A percentile compares a stretch with the other conserved stretches of the same genome.
phyloP scores from a whole-genome alignment of 2,113 vertebrate species.

The Trinectes maculatus region DNA sequence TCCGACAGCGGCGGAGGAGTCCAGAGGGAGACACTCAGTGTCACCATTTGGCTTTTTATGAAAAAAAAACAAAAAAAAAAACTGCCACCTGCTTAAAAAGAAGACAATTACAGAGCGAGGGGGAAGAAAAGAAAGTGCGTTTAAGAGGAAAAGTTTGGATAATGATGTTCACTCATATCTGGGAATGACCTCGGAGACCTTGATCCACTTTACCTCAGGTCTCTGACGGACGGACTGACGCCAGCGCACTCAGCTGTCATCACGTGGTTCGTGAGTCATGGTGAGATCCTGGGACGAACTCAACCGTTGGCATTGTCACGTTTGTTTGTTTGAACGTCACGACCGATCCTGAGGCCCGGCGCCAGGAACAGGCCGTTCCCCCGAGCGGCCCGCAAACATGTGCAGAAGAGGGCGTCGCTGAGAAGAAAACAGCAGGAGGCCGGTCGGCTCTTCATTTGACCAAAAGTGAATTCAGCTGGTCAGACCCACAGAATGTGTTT shows the following conservation, averaged over 20 bases:
- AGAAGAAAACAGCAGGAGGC: slow-evolving; percentile 43
- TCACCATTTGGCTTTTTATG: slow-evolving; percentile 58
- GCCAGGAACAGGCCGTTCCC: slow-evolving; percentile 79
- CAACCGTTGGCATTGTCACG: no score
- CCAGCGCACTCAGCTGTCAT: slow-evolving; percentile 36
- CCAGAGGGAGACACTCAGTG: slow-evolving; percentile 64
- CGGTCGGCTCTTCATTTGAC: slow-evolving; percentile 32
- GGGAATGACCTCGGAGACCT: slow-evolving; percentile 42
- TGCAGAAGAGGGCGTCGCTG: slow-evolving; percentile 35
- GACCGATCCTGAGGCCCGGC: slow-evolving; percentile 39
- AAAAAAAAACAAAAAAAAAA: slow-evolving; percentile 19
- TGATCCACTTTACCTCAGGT: slow-evolving; percentile 37
- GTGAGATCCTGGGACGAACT: slow-evolving; percentile 6
- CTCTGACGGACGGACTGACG: slow-evolving; percentile 32
- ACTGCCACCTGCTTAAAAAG: slow-evolving; percentile 63
- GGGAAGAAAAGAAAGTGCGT: slow-evolving; percentile 19
- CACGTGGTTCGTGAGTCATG: slow-evolving; percentile 27
- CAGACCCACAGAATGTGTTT: neutral
- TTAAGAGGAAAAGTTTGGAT: slow-evolving; percentile 41
- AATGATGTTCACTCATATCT: slow-evolving; percentile 28
- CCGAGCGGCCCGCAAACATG: slow-evolving; percentile 55
- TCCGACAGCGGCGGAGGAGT: slow-evolving; percentile 63
- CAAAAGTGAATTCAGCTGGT: slow-evolving; percentile 44
- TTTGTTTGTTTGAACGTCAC: slow-evolving; percentile 58
- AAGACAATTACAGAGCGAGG: slow-evolving; percentile 69